phyloP scores from a whole-genome alignment of 2,113 vertebrate genomes.

The Terrapene triunguis region DNA sequence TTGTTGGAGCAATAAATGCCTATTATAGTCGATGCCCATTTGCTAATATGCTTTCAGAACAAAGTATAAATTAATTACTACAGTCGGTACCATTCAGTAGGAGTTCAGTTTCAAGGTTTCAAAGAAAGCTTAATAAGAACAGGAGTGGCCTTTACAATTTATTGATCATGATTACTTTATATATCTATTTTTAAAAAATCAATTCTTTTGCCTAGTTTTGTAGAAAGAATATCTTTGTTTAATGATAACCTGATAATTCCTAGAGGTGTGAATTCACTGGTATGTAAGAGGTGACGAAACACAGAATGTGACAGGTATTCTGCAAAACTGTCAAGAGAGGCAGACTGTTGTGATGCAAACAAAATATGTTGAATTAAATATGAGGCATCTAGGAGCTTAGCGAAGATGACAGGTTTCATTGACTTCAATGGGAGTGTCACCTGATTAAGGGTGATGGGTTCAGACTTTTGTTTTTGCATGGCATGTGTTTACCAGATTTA shows the following conservation, averaged over 20 bases:
- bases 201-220: slow-evolving; percentile 71
- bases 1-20: slow-evolving; percentile 43
- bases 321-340: slow-evolving; percentile 66
- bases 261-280: slow-evolving; percentile 76
- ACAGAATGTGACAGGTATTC: slow-evolving; percentile 71
- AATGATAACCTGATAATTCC: slow-evolving; percentile 77
- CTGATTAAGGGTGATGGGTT: background rate
- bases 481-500: slow-evolving; percentile 25
- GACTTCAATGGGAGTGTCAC: background rate
- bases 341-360: slow-evolving; percentile 64
- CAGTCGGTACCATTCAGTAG: slow-evolving; percentile 2
- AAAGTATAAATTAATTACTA: slow-evolving; percentile 53
- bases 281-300: slow-evolving; percentile 75
- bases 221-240: slow-evolving; percentile 81
- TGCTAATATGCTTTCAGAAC: slow-evolving; percentile 44
- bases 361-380: slow-evolving; percentile 67
- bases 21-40: slow-evolving; percentile 26
- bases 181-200: background rate
- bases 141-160: slow-evolving; percentile 64
- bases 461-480: slow-evolving; percentile 6
- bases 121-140: slow-evolving; percentile 74
- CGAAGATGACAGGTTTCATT: background rate
- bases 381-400: slow-evolving; percentile 65
- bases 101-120: slow-evolving; percentile 50
- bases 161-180: slow-evolving; percentile 21